phyloP scores from a whole-genome alignment of 2,888 invertebrate species.

The Tipula vernalis region DNA sequence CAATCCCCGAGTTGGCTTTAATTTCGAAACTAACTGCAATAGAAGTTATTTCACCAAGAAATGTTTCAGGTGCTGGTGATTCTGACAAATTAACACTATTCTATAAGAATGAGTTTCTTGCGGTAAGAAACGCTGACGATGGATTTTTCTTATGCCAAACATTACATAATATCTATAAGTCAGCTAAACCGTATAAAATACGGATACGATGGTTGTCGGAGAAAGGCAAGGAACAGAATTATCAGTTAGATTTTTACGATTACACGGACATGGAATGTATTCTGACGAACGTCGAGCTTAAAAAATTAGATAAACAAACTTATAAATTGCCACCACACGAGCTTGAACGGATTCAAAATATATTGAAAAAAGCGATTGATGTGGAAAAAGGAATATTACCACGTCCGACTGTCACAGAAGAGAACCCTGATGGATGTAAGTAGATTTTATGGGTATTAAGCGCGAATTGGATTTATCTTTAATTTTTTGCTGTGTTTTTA shows the following conservation, averaged over 20 bases:
- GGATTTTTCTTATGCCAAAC: slow-evolving; percentile 81
- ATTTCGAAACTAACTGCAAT: slow-evolving; percentile 59
- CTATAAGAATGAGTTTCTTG: slow-evolving; percentile 83
- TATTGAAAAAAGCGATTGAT: slow-evolving; percentile 68
- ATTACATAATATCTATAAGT: slow-evolving; percentile 80
- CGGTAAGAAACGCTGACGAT: slow-evolving; percentile 81
- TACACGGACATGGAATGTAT: slow-evolving; percentile 84
- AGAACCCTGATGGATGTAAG: slow-evolving; percentile 77
- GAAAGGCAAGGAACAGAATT: slow-evolving; percentile 39
- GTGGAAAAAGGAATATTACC: slow-evolving; percentile 62
- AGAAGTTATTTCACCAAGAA: slow-evolving; percentile 45
- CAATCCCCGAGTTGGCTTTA: slow-evolving; percentile 62
- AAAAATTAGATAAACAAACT: slow-evolving; percentile 56
- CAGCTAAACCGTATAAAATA: slow-evolving; percentile 55
- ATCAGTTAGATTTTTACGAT: slow-evolving; percentile 84
- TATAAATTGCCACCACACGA: slow-evolving; percentile 62
- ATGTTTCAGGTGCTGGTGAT: slow-evolving; percentile 24
- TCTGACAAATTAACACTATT: slow-evolving; percentile 78
- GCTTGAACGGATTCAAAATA: slow-evolving; percentile 64
- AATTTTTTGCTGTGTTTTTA: slow-evolving; percentile 10
- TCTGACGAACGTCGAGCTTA: slow-evolving; percentile 68
- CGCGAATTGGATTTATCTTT: neutral
- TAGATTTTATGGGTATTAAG: slow-evolving; percentile 21
- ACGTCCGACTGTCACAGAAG: slow-evolving; percentile 55
- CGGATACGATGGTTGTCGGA: slow-evolving; percentile 84